Conservation (phyloP, 2,797 vertebrate genomes). For the Anguilla anguilla region DNA sequence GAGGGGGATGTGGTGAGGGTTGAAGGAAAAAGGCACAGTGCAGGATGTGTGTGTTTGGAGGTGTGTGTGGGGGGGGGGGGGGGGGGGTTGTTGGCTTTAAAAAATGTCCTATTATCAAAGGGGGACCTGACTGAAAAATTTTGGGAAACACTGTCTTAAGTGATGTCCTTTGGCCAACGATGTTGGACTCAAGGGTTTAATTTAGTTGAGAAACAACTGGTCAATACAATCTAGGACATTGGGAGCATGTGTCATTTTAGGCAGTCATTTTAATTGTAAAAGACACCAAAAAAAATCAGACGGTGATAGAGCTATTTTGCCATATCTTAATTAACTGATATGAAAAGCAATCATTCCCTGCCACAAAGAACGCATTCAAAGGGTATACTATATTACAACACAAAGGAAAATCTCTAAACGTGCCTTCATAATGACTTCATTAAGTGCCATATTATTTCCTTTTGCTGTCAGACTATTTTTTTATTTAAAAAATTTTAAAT, state of each 20-base stretch:
- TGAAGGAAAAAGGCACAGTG: background rate
- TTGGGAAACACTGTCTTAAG: background rate
- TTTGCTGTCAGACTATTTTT: background rate
- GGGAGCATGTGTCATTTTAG: background rate
- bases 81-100: background rate
- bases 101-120: background rate
- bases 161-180: background rate
- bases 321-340: constrained; percentile 18
- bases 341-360: background rate
- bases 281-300: background rate
- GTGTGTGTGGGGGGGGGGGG: too few relatives aligned
- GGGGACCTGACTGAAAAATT: background rate
- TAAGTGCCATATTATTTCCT: constrained; percentile 2
- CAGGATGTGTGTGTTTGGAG: background rate
- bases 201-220: background rate
- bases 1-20: background rate
- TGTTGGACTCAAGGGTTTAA: background rate
- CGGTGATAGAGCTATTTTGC: background rate
- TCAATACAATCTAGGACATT: background rate
- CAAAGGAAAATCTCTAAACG: constrained; percentile 6
- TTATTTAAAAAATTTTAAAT: background rate
- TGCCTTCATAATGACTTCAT: background rate
- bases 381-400: background rate
- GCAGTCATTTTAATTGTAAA: background rate
- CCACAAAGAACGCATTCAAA: constrained; percentile 1